Evolutionary conservation across 2,113 vertebrate species (phyloP).

Genomic region (Macrotus californicus): DNA sequence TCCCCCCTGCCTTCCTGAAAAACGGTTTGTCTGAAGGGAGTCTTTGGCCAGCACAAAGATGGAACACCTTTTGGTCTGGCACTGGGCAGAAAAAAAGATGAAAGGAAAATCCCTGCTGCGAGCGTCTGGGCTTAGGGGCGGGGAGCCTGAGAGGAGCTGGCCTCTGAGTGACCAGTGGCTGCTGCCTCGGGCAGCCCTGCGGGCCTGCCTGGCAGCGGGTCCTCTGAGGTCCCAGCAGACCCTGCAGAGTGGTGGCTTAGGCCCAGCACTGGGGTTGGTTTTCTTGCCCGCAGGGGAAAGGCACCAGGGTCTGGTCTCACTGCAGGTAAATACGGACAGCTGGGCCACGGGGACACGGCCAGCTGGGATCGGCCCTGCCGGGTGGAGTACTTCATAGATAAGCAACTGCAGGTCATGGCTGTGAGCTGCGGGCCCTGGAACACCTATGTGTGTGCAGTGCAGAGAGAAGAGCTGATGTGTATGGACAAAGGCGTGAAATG

Average conservation of each 20-base stretch:
- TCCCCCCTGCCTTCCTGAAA: not conserved
- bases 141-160: not conserved
- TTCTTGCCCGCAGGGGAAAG: not conserved
- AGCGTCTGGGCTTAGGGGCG: not conserved
- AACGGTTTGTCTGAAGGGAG: not conserved
- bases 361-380: conserved; percentile 84
- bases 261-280: not conserved
- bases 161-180: not conserved
- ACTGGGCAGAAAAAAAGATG: not conserved
- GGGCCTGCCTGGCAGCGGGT: not conserved
- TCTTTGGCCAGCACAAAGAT: not conserved
- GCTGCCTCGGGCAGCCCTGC: not conserved
- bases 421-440: conserved; percentile 93
- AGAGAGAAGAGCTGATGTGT: not conserved
- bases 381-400: conserved; percentile 81
- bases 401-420: conserved; percentile 77
- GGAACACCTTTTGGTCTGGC: not conserved
- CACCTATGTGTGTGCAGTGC: conserved; percentile 82
- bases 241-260: not conserved
- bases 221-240: not conserved
- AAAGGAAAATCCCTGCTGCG: not conserved
- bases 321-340: conserved; percentile 93
- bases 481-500: no score
- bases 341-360: conserved; percentile 81
- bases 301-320: not conserved